Conservation (phyloP, 2,113 vertebrate species). For the Rhineura floridana region DNA sequence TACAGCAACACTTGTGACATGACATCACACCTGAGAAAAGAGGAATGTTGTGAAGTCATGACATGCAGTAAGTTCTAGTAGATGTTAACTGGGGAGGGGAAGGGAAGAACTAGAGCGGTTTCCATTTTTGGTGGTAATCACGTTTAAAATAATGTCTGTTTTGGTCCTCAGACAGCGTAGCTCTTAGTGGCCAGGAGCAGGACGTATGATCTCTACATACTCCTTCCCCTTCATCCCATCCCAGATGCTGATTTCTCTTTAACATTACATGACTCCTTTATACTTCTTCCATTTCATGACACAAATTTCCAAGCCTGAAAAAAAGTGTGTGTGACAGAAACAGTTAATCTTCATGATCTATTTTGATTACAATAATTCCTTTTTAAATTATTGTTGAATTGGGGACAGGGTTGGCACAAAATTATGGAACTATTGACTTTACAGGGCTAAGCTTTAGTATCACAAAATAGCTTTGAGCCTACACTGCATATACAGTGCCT, state of each 20-base stretch:
- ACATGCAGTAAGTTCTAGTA: background rate
- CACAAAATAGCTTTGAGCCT: background rate
- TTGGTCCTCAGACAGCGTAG: background rate
- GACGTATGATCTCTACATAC: background rate
- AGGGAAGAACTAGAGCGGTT: background rate
- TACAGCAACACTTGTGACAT: background rate
- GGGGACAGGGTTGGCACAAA: background rate
- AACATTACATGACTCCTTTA: background rate
- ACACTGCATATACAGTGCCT: background rate
- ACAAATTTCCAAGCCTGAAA: background rate
- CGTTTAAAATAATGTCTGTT: background rate
- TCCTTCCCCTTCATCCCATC: background rate
- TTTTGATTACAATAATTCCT: background rate
- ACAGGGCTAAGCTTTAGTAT: slow-evolving; percentile 11
- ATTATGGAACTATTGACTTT: background rate
- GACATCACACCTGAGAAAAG: background rate
- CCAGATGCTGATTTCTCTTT: background rate
- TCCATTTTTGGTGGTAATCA: background rate
- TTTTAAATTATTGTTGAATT: background rate
- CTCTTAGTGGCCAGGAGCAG: background rate
- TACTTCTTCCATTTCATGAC: background rate
- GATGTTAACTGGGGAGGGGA: background rate
- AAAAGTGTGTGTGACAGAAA: background rate
- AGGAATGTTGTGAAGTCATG: background rate
- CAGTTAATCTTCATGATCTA: background rate